Base-by-base conservation (phyloP, 2,888 invertebrate genomes). In the Salticus scenicus region DNA sequence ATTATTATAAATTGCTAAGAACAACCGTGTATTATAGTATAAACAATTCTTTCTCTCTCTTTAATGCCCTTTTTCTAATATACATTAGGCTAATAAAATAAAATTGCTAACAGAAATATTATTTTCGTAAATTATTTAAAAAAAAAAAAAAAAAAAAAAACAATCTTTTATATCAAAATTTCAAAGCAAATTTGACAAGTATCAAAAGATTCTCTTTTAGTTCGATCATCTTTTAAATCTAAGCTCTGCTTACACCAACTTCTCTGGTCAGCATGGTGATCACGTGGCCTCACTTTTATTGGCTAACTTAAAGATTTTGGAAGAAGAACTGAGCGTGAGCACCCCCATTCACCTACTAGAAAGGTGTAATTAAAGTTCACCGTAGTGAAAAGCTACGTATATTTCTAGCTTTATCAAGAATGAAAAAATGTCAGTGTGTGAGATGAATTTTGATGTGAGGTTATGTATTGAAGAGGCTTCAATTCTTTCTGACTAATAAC, bases 291-390 rank as follows among this genome's bases (percentile, higher is more conserved):
- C 30, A 30, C 30, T 66, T 66, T n/a, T 66, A 66, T 66, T 31
- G 66, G 31, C 2, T 31, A 66, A 66, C 66, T 66, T 30, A 17
- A 66, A 31, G 31, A 31, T 30, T 31, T 30, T 17, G 30, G 31
- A 17, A 30, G 30, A 31, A 24, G 63, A 20, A 24, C 5, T 24
- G 27, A 17, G 17, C 17, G 14, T 30, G 31, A 31, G 66, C 57
- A 57, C 57, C 66, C n/a, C 17, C 66, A 66, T 30, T 66, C 66
- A 30, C 4, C 10, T 17, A 66, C 66, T 66, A 24, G 66, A 66
- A 66, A 66, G 66, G 66, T 66, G 66, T 66, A 66, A 66, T 66
- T 66, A 66, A 7, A 31, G 66, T 30, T n/a, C 30, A 17, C n/a
- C 17, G 12, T n/a, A 24, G 30, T 12, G 66, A 66, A 31, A 31